phyloP scores from a whole-genome alignment of 2,888 invertebrate species.

The Limenitis camilla region DNA sequence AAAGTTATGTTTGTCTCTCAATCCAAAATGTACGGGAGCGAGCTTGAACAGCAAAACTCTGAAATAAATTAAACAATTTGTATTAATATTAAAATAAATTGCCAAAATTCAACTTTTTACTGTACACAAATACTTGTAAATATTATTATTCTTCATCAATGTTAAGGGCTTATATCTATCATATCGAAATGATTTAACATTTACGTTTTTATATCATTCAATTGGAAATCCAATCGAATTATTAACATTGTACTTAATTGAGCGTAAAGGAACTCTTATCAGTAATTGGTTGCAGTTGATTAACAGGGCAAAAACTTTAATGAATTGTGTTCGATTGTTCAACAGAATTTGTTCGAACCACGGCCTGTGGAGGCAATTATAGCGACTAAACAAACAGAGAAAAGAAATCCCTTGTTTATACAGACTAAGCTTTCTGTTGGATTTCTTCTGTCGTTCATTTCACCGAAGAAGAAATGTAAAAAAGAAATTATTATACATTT shows the following conservation, averaged over 20 bases:
- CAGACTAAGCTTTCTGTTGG: constrained; percentile 1
- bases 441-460: background rate
- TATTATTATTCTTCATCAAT: no score
- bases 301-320: constrained; percentile 13
- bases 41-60: no score
- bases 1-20: background rate
- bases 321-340: constrained; percentile 22
- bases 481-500: background rate
- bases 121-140: no score
- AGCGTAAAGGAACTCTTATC: constrained; percentile 13
- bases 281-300: constrained; percentile 20
- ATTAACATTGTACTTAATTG: constrained; percentile 2
- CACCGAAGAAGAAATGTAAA: background rate
- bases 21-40: no score
- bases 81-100: no score
- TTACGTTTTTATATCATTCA: no score
- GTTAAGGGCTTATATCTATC: no score
- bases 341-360: constrained; percentile 15
- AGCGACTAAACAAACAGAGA: constrained; percentile 14
- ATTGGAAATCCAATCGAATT: background rate
- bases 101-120: no score
- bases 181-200: no score
- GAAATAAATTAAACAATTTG: no score
- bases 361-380: constrained; percentile 15
- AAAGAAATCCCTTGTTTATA: constrained; percentile 12